Percentiles rank a stretch among this genome's conserved stretches.
These are phyloP conservation scores for Corapipo altera DNA, from an alignment of 2,113 vertebrate genomes.

Conservation along the genomic window DNA sequence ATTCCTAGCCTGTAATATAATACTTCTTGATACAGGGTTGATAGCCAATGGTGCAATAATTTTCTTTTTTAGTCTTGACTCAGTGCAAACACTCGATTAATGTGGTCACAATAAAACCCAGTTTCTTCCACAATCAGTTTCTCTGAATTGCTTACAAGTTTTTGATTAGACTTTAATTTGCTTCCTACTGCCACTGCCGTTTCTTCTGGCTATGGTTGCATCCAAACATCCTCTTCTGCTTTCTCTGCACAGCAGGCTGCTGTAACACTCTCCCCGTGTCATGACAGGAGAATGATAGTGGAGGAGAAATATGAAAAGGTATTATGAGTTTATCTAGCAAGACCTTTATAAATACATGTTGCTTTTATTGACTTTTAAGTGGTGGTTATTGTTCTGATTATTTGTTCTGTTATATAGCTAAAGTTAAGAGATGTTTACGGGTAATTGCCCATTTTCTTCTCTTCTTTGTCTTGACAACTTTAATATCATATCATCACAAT, in stretches of 20 bases:
- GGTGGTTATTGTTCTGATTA: background rate
- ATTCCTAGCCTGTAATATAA: background rate
- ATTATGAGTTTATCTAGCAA: background rate
- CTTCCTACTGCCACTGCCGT: background rate
- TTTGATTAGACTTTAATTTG: background rate
- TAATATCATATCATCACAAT: background rate
- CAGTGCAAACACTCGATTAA: background rate
- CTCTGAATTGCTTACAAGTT: background rate
- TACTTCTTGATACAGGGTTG: background rate
- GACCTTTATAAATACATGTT: background rate
- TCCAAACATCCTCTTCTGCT: accelerated
- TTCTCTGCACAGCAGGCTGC: background rate
- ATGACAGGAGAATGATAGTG: background rate
- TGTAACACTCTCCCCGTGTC: background rate
- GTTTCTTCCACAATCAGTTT: background rate
- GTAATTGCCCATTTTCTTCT: background rate
- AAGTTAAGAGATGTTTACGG: background rate
- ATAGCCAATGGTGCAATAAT: background rate
- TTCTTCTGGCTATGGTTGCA: background rate
- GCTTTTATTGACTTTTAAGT: background rate
- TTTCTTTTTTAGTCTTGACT: background rate
- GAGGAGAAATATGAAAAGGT: background rate
- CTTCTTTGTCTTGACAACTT: background rate
- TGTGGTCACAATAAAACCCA: background rate
- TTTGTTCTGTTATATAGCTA: background rate